These are phyloP conservation scores for Lottia gigantea DNA, from an alignment of 2,888 invertebrate species.

Conservation along the genomic window DNA sequence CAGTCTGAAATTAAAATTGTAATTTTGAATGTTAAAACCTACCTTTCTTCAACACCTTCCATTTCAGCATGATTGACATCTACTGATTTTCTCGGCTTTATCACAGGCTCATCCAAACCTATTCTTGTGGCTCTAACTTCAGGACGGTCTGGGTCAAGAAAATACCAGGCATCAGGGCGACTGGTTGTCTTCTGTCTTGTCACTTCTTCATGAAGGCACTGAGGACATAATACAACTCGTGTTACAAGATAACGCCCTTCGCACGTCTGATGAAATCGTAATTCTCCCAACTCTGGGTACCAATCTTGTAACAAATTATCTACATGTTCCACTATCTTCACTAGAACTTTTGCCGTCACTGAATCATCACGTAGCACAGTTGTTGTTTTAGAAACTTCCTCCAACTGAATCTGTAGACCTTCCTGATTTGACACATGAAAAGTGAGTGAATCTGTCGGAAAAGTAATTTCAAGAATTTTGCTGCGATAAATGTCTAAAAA, in stretches of 20 bases:
- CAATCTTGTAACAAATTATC: slow-evolving; percentile 97
- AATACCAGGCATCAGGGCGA: not conserved
- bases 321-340: slow-evolving; percentile 92
- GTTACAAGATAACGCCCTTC: slow-evolving; percentile 95
- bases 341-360: slow-evolving; percentile 66
- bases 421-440: slow-evolving; percentile 40
- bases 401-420: slow-evolving; percentile 29
- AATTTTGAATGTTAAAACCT: too few relatives aligned
- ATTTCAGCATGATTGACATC: too few relatives aligned
- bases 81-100: too few relatives aligned
- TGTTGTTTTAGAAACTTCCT: slow-evolving; percentile 28
- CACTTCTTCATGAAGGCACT: slow-evolving; percentile 76
- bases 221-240: slow-evolving; percentile 90
- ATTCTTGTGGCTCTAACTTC: slow-evolving; percentile 1
- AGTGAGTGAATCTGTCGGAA: slow-evolving; percentile 48
- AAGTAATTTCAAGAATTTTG: slow-evolving; percentile 83
- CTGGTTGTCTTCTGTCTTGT: slow-evolving; percentile 12
- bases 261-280: slow-evolving; percentile 96
- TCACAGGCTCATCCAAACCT: not conserved
- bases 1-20: too few relatives aligned
- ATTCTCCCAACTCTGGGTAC: slow-evolving; percentile 86
- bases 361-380: slow-evolving; percentile 48
- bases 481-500: slow-evolving; percentile 83
- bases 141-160: not conserved
- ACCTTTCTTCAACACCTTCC: too few relatives aligned